Base-by-base conservation (phyloP, 2,113 vertebrate species). In the Melanostigma gelatinosum region DNA sequence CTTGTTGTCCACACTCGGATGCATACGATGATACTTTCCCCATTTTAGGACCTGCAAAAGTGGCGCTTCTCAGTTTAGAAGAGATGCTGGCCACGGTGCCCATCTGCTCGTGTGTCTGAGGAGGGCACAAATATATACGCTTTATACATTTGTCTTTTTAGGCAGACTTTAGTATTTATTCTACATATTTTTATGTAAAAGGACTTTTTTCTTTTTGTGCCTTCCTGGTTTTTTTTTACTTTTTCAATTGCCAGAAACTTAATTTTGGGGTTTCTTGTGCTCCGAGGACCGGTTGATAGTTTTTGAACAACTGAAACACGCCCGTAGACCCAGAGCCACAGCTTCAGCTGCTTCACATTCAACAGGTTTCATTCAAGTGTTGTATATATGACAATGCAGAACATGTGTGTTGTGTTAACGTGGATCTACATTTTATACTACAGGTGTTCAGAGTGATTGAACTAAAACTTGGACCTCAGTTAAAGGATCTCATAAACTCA, bases 381-480 rank as follows among this genome's bases (percentile, higher is more conserved):
- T 95, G 87, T 94, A 77, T 90, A 85, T 91, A 89, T 93, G 86
- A 93, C 89, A 82, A 89, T 95, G 93, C 92, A 88, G 78, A 92
- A 92, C 92, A 83, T 93, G 80, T 95, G 89, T 94, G 90, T 89
- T 95, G 89, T 96, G 90, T 96, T 97, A 96, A 96, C 95, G 93
- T 96, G 96, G 95, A 92, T 97, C 94, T 97, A 94, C 96, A 89
- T 97, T 97, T 95, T 96, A 95, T 95, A 96, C 96, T 94, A 95
- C 96, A 96, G 96, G 96, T 97, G 89, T 96, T 92, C 94, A 96
- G 93, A 96, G 94, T 94, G 94, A 94, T 88, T 96, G 95, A 96
- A 94, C 94, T 96, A 92, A 95, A 95, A 95, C 93, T 95, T 92
- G 93, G 94, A 95, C 94, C 92, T 95, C 95, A 93, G 93, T 94